phyloP scores from a whole-genome alignment of 2,113 vertebrate genomes.

The Formicarius rufipectus region DNA sequence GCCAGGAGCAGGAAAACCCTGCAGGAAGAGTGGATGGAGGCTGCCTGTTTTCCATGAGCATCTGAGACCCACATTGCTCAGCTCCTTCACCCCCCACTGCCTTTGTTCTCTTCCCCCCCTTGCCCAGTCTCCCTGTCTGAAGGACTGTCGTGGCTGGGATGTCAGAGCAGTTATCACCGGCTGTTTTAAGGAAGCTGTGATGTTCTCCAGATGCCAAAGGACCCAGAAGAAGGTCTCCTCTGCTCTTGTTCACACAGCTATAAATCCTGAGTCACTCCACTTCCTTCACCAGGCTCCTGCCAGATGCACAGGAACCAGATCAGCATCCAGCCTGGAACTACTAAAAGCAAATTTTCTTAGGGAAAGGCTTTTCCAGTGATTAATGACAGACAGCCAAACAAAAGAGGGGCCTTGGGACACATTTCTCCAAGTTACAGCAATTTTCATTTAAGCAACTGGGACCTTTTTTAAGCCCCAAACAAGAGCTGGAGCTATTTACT shows the following conservation, averaged over 20 bases:
- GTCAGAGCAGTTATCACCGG: not conserved
- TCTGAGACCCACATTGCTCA: not conserved
- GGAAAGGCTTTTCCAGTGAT: not conserved
- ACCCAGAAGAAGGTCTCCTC: not conserved
- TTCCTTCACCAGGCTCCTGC: not conserved
- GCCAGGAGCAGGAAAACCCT: not conserved
- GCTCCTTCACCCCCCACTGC: not conserved
- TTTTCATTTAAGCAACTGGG: not conserved
- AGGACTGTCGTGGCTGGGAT: not conserved
- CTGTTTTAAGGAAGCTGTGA: not conserved
- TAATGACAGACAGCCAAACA: not conserved
- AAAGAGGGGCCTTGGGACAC: not conserved
- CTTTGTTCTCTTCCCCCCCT: not conserved
- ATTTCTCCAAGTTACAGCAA: not conserved
- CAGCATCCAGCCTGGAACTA: not conserved
- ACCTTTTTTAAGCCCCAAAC: not conserved
- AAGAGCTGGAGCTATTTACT: not conserved
- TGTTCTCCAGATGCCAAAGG: slow-evolving; percentile 5
- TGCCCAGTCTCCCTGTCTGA: not conserved
- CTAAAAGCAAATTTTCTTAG: not conserved
- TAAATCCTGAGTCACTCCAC: not conserved
- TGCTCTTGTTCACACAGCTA: not conserved
- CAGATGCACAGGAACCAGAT: not conserved
- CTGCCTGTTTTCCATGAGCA: not conserved
- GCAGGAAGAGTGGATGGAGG: not conserved